Conservation (phyloP, 1,140 invertebrate species). For the Monomorium pharaonis region DNA sequence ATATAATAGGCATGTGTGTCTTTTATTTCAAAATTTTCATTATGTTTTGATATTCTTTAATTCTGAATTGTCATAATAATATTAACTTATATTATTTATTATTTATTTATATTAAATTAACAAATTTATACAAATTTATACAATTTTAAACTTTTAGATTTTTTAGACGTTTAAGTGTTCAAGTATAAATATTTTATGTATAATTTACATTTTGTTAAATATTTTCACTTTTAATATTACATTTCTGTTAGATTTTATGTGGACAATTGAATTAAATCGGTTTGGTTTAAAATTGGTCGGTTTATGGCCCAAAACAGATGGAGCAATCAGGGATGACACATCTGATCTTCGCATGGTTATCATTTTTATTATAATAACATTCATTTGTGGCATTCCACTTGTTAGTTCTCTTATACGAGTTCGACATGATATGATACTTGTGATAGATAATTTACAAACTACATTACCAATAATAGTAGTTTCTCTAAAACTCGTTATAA, state of each 20-base stretch:
- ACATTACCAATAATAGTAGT: constrained; percentile 1
- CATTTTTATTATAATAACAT: neutral
- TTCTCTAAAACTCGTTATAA: neutral
- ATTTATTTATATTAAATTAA: neutral
- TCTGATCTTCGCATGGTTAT: constrained; percentile 1
- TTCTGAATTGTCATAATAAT: neutral
- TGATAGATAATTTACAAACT: constrained; percentile 19
- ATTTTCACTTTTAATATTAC: neutral
- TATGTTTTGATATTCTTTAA: neutral
- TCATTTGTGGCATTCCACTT: neutral
- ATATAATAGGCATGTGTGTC: neutral
- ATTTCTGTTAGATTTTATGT: constrained; percentile 11
- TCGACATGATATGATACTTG: neutral
- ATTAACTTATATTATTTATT: no score
- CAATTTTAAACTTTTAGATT: neutral
- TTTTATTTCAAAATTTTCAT: neutral
- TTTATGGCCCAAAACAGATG: constrained; percentile 20
- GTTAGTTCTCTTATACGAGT: constrained; percentile 1
- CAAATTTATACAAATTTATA: neutral
- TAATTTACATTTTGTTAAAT: neutral
- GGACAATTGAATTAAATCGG: constrained; percentile 30
- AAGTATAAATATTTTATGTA: neutral
- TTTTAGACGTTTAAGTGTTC: neutral
- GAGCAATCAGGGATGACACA: neutral
- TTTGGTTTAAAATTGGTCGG: constrained; percentile 8